These are phyloP conservation scores for Daboia siamensis DNA, from an alignment of 2,113 vertebrate genomes.

Conservation along the genomic window DNA sequence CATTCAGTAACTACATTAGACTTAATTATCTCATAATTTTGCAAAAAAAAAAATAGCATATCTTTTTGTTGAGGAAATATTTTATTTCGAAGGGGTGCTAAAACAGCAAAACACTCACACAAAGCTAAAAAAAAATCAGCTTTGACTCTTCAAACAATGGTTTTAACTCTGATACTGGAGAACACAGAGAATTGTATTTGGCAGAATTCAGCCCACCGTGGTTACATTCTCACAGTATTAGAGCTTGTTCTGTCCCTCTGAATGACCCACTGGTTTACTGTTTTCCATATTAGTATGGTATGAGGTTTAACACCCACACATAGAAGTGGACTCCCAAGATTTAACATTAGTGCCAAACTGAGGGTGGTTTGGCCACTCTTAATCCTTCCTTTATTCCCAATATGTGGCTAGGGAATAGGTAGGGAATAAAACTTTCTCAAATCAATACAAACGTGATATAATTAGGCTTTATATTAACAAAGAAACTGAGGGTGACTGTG, in stretches of 20 bases:
- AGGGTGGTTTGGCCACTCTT: constrained; percentile 24
- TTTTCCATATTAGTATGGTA: constrained; percentile 7
- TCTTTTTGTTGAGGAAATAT: neutral
- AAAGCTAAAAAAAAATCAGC: neutral
- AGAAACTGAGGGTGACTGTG: neutral
- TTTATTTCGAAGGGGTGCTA: neutral
- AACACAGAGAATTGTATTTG: neutral
- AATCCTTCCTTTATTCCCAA: neutral
- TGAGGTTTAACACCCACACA: constrained; percentile 4
- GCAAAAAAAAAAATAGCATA: neutral
- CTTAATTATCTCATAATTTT: neutral
- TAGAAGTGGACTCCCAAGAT: neutral
- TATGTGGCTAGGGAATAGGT: neutral
- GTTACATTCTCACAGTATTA: neutral
- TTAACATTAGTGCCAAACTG: neutral
- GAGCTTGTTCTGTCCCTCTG: neutral
- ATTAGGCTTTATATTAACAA: neutral
- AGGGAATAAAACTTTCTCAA: neutral
- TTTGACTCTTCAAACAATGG: neutral
- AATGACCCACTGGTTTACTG: neutral
- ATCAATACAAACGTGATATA: neutral
- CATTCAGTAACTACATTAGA: neutral
- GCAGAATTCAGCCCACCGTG: neutral
- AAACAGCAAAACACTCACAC: neutral
- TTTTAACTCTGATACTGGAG: neutral